Evolutionary conservation across 2,113 vertebrate genomes (phyloP).

Genomic region (Pedetes capensis): DNA sequence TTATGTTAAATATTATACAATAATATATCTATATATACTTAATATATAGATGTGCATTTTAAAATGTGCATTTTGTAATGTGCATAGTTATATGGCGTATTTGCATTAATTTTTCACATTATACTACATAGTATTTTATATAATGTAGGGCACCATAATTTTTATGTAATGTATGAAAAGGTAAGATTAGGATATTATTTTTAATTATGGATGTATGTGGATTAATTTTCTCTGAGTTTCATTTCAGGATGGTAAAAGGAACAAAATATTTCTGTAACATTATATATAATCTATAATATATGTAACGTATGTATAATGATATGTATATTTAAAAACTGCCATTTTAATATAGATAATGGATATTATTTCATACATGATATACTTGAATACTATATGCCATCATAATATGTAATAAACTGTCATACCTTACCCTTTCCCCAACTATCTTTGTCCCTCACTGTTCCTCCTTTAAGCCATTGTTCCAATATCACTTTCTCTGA

Average conservation of each 20-base stretch:
- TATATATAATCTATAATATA: background rate
- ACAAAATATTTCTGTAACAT: background rate
- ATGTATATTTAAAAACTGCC: background rate
- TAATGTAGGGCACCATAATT: too few relatives aligned
- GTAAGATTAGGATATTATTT: slow-evolving; percentile 40
- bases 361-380: background rate
- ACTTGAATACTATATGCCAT: slow-evolving; percentile 18
- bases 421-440: background rate
- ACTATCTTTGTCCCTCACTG: slow-evolving; percentile 9
- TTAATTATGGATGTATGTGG: slow-evolving; percentile 32
- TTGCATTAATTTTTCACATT: background rate
- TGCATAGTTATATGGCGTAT: background rate
- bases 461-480: slow-evolving; percentile 40
- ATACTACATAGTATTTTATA: too few relatives aligned
- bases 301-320: background rate
- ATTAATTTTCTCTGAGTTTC: slow-evolving; percentile 31
- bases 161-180: slow-evolving; percentile 43
- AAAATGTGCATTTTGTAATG: slow-evolving; percentile 12
- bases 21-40: background rate
- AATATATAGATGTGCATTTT: too few relatives aligned
- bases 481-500: slow-evolving; percentile 24
- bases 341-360: background rate
- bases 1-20: slow-evolving; percentile 19
- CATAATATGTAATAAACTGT: slow-evolving; percentile 24
- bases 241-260: slow-evolving; percentile 51